Evolutionary conservation across 2,888 invertebrate species (phyloP), one percentile per base, ranked within the genome.

Genomic region (Dendrolimus pini): DNA sequence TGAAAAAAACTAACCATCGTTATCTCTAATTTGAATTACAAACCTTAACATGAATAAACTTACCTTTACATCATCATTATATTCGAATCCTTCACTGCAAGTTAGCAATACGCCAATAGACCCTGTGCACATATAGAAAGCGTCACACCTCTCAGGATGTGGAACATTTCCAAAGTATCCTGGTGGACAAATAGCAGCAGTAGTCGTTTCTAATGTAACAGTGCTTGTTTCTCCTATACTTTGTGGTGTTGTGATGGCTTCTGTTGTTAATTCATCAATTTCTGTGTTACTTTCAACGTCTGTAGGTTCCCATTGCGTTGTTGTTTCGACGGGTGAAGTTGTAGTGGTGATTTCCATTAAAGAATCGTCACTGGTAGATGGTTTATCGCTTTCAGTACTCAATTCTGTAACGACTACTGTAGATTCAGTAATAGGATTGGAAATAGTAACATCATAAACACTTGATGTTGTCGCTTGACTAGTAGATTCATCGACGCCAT

Each of bases 61-160:
- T 14, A 14, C 14, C 14, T 14, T 59, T 8, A 56, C 18, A n/a
- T 53, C 58, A 41, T 62, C 62, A 60, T 74, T 70, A 55, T 70
- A 71, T 60, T 77, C 72, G 7, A 66, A 63, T 2, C 71, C 72
- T 1, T 62, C 60, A 2, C 63, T 58, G 54, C 78, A 78, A n/a
- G 52, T 59, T 52, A 68, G 55, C 8, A 58, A 62, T 9, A 61
- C 14, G 10, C 60, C 57, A 8, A 12, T 56, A 6, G 65, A 65
- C 9, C 57, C 58, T 7, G 57, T 41, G 13, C 68, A 68, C 18
- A 65, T 60, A 42, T 58, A 65, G 55, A 61, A 68, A 7, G 58
- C 59, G 41, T 65, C 56, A 54, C 66, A 67, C 7, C 47, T 54
- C 0, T 62, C 56, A 8, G 65, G 60, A 14, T 64, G 52, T 0